phyloP scores from a whole-genome alignment of 2,888 invertebrate species.

The Cynaeus angustus region DNA sequence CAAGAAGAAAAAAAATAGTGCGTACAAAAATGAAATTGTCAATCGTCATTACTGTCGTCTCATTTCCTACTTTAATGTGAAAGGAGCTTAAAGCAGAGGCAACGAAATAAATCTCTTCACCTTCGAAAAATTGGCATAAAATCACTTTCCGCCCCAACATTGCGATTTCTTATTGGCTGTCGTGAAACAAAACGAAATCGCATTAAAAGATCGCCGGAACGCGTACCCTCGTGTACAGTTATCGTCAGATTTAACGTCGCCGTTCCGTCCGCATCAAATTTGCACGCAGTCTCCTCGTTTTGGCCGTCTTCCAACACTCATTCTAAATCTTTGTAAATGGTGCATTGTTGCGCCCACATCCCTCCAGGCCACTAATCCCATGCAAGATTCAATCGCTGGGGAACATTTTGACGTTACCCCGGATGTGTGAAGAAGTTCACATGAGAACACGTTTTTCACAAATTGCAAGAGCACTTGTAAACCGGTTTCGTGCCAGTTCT shows the following conservation, averaged over 20 bases:
- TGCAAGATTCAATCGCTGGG: background rate
- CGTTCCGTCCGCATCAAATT: slow-evolving; percentile 23
- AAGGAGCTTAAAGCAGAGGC: too few species aligned
- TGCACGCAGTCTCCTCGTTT: slow-evolving; percentile 16
- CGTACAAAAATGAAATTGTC: too few species aligned
- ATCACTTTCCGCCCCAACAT: slow-evolving; percentile 4
- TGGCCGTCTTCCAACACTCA: slow-evolving; percentile 15
- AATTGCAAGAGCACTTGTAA: slow-evolving; percentile 4
- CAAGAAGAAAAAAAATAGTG: too few species aligned
- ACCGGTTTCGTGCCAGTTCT: slow-evolving; percentile 26
- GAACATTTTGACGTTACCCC: slow-evolving; percentile 6
- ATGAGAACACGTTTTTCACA: slow-evolving; percentile 27
- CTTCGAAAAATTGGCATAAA: slow-evolving; percentile 3
- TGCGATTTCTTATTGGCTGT: background rate
- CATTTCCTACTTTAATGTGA: too few species aligned
- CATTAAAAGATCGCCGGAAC: slow-evolving; percentile 17
- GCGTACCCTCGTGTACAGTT: slow-evolving; percentile 13
- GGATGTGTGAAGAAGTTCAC: slow-evolving; percentile 21
- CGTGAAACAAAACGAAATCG: slow-evolving; percentile 21
- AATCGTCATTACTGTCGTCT: too few species aligned
- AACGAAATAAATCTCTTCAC: background rate
- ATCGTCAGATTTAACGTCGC: slow-evolving; percentile 17
- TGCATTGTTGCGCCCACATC: slow-evolving; percentile 10
- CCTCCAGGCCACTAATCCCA: background rate
- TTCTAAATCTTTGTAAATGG: slow-evolving; percentile 10